Conservation (phyloP, 2,888 invertebrate species). For the Oxycera nigricornis region DNA sequence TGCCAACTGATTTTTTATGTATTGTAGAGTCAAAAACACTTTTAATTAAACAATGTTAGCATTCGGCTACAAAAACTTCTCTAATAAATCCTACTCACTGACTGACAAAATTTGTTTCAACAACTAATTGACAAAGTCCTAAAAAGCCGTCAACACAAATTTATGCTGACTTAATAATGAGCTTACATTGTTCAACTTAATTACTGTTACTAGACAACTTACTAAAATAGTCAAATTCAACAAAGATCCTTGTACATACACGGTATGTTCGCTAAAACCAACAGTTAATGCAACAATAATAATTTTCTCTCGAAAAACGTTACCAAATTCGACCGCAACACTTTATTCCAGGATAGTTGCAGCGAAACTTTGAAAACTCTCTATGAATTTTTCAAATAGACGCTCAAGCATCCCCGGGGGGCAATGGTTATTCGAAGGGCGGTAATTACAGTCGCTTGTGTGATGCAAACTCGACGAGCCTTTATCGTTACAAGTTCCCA, state of each 20-base stretch:
- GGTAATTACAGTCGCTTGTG: not conserved
- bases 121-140: too few relatives aligned
- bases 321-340: not conserved
- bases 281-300: not conserved
- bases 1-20: too few relatives aligned
- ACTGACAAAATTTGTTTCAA: too few relatives aligned
- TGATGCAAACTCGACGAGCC: not conserved
- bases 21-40: too few relatives aligned
- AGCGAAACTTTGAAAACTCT: not conserved
- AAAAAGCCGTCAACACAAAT: too few relatives aligned
- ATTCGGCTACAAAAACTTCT: too few relatives aligned
- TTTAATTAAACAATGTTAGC: too few relatives aligned
- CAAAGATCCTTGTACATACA: not conserved
- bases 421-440: not conserved
- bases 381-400: slow-evolving; percentile 23
- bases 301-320: not conserved
- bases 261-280: not conserved
- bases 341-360: not conserved
- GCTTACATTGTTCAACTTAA: too few relatives aligned
- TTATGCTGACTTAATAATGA: too few relatives aligned
- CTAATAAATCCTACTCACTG: too few relatives aligned
- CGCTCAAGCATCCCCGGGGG: not conserved
- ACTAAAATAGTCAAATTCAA: too few relatives aligned
- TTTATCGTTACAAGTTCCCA: not conserved
- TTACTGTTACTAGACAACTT: too few relatives aligned